Conservation (phyloP, 37 sponge, comb jelly and placozoan genomes). For the Chondrilla cf. caribensis region DNA sequence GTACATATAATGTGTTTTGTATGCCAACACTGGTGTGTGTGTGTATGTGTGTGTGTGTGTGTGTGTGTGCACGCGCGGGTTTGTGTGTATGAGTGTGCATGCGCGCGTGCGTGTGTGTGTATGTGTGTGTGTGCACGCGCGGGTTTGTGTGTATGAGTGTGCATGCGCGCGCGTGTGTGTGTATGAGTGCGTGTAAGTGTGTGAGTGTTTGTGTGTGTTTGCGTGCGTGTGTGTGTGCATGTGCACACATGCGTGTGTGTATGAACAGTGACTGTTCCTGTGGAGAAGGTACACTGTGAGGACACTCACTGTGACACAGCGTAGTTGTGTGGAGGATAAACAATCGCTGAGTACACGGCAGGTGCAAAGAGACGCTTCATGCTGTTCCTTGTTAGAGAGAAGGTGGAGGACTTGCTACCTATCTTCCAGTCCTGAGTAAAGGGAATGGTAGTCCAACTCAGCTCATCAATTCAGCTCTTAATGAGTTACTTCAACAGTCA, state of each 20-base stretch:
- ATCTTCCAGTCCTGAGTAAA: constrained; percentile 65
- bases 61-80: constrained; percentile 17
- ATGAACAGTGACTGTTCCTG: too few species aligned
- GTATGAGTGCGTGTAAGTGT: too few species aligned
- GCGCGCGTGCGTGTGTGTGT: constrained; percentile 20
- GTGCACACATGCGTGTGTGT: too few species aligned
- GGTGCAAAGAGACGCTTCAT: constrained; percentile 65
- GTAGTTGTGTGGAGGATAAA: constrained; percentile 72
- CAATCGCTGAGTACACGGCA: constrained; percentile 56
- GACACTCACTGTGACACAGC: constrained; percentile 61
- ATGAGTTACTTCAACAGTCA: too few species aligned
- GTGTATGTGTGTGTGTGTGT: constrained; percentile 15
- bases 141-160: too few species aligned
- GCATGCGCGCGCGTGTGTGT: too few species aligned
- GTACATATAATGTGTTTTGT: too few species aligned
- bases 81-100: constrained; percentile 18
- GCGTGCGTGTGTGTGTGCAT: too few species aligned
- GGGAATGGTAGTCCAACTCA: background rate
- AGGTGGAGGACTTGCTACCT: constrained; percentile 22
- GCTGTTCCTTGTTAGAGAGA: constrained; percentile 20
- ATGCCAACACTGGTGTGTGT: background rate
- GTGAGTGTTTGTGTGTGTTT: too few species aligned
- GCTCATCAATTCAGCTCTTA: too few species aligned
- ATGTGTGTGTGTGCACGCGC: constrained; percentile 13
- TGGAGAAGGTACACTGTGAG: too few species aligned